Conservation (phyloP, 2,888 invertebrate genomes). For the Plusia festucae region DNA sequence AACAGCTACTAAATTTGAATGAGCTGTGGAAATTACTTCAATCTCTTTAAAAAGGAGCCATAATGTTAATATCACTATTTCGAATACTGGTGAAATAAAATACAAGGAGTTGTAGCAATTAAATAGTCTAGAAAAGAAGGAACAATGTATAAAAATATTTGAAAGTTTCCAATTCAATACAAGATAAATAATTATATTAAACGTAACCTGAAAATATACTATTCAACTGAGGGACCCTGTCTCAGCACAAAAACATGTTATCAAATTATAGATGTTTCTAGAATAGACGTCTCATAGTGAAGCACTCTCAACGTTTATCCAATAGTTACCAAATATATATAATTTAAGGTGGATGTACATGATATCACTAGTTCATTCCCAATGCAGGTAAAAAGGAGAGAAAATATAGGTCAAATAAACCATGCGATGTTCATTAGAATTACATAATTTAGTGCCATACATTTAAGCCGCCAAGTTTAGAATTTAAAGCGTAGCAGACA, state of each 20-base stretch:
- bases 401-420: too few relatives aligned
- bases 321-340: slow-evolving; percentile 15
- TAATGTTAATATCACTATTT: too few relatives aligned
- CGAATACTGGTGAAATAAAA: too few relatives aligned
- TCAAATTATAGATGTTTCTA: slow-evolving; percentile 48
- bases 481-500: too few relatives aligned
- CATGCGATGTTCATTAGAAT: too few relatives aligned
- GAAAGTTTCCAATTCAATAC: slow-evolving; percentile 38
- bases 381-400: background rate
- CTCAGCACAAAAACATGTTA: slow-evolving; percentile 74
- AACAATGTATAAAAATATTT: background rate
- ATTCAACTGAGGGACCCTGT: slow-evolving; percentile 76
- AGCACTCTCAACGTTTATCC: slow-evolving; percentile 37
- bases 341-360: slow-evolving; percentile 18
- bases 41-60: too few relatives aligned
- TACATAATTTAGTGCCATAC: too few relatives aligned
- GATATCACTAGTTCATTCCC: background rate
- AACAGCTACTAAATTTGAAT: too few relatives aligned
- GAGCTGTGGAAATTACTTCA: too few relatives aligned
- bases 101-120: too few relatives aligned
- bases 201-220: slow-evolving; percentile 42
- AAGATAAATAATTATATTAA: slow-evolving; percentile 22
- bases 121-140: background rate
- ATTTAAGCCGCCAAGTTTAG: too few relatives aligned
- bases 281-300: slow-evolving; percentile 44